These are phyloP conservation scores for Ypsolopha sequella DNA, from an alignment of 2,888 invertebrate species.

Conservation along the genomic window DNA sequence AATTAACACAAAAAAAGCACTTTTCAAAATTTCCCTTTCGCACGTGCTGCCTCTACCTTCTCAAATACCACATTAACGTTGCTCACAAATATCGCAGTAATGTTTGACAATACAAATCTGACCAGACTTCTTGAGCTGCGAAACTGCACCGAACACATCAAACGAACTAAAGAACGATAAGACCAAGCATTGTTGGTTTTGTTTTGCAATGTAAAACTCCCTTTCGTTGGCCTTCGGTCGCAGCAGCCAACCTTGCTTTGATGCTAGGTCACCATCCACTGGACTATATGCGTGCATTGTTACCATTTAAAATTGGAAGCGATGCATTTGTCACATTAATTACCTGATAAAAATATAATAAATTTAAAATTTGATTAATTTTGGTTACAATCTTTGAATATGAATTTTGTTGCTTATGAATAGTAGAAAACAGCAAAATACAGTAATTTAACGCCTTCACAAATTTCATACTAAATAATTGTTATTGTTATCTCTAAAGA, in stretches of 20 bases:
- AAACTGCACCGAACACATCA: background rate
- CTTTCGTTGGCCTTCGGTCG: conserved; percentile 6
- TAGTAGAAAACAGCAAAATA: too few relatives aligned
- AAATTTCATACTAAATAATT: too few relatives aligned
- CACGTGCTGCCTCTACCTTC: background rate
- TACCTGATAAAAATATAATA: too few relatives aligned
- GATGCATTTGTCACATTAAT: too few relatives aligned
- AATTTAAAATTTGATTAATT: too few relatives aligned
- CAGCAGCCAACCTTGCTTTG: background rate
- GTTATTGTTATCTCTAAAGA: too few relatives aligned
- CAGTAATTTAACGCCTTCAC: too few relatives aligned
- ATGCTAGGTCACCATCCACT: background rate
- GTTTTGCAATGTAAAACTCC: conserved; percentile 1
- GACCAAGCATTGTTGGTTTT: background rate
- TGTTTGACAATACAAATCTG: background rate
- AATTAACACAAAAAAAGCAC: background rate
- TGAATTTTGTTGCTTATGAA: too few relatives aligned
- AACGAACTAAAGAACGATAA: too few relatives aligned
- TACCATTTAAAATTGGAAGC: too few relatives aligned
- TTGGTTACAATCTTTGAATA: too few relatives aligned
- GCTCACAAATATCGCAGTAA: background rate
- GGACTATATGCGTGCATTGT: background rate
- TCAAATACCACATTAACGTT: background rate
- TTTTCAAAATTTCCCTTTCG: background rate
- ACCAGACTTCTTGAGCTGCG: background rate